Evolutionary conservation across 2,113 vertebrate species (phyloP), one percentile per base, ranked within the genome.

Genomic region (Lophotis ruficrista): DNA sequence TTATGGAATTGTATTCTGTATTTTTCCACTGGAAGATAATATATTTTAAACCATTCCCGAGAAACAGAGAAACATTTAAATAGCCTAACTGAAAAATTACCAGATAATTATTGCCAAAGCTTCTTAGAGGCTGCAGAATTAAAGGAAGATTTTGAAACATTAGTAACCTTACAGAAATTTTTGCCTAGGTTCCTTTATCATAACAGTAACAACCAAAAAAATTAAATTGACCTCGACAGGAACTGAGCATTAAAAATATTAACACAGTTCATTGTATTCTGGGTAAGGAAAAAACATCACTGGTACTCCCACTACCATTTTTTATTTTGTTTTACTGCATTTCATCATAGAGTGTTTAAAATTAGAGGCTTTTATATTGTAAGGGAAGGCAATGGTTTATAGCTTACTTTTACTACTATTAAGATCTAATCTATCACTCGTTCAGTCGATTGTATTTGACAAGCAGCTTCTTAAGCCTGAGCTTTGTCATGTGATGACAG

Each of bases 341-440:
- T 97, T 97, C 71, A 87, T 94, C 76, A 83, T 27, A 48, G 27
- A 92, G 33, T 89, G 37, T 94, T 97, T 92, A 95, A 97, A 94
- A 84, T 48, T 24, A 97, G 47, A 98, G 86, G 91, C 53, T 97
- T 98, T 98, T 97, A 97, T 96, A 96, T 87, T 94, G 64, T 86
- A 96, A 97, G 93, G 91, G 97, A 98, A 97, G 87, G 87, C 94
- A 97, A 87, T 98, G 68, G 84, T 98, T 98, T 98, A 97, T 96
- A 95, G 90, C 94, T 93, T 97, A 94, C 91, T 98, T 98, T 97
- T 96, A 91, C 83, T 94, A 97, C 86, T 97, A 97, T 98, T 98
- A 98, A 98, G 97, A 98, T 98, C 96, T 98, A 98, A 98, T 98
- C 96, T 97, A 98, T 98, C 97, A 98, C 95, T 94, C 21, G 14